These are phyloP conservation scores for Chrysaora quinquecirrha DNA, from an alignment of 30 jellyfish, hydroid and myxozoan genomes.

Conservation along the genomic window DNA sequence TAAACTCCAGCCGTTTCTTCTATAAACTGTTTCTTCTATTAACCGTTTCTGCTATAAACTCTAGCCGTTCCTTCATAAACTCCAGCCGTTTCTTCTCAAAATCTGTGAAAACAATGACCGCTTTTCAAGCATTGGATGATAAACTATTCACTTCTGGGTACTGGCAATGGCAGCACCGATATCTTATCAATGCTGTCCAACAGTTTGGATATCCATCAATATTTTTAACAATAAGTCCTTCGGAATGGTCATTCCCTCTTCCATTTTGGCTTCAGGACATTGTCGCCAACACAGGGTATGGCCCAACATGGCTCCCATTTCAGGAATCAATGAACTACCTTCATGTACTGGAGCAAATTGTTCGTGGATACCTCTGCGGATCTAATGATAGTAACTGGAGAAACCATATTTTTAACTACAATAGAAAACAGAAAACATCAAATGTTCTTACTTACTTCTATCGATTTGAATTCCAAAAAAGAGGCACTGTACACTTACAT, in stretches of 20 bases:
- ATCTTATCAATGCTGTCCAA: conserved; percentile 46
- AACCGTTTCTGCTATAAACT: no score
- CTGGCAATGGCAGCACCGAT: conserved; percentile 55
- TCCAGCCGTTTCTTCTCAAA: no score
- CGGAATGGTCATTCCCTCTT: no score
- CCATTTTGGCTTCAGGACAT: no score
- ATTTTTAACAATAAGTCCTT: conserved; percentile 24
- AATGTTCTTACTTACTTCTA: conserved; percentile 14
- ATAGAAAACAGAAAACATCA: not conserved
- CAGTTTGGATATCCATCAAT: conserved; percentile 42
- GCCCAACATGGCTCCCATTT: conserved; percentile 23
- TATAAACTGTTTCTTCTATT: no score
- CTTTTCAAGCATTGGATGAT: no score
- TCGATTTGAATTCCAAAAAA: conserved; percentile 45
- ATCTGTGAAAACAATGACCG: no score
- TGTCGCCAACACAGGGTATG: not conserved
- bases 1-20: no score
- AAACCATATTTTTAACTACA: conserved; percentile 22
- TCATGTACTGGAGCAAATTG: conserved; percentile 48
- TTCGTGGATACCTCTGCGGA: conserved; percentile 53
- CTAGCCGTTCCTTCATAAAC: no score
- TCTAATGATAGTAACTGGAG: no score
- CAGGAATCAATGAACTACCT: conserved; percentile 1
- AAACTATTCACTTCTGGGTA: no score
- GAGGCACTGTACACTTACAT: conserved; percentile 16